These are phyloP conservation scores for Neodiprion lecontei DNA, from an alignment of 1,140 invertebrate species.

Conservation along the genomic window DNA sequence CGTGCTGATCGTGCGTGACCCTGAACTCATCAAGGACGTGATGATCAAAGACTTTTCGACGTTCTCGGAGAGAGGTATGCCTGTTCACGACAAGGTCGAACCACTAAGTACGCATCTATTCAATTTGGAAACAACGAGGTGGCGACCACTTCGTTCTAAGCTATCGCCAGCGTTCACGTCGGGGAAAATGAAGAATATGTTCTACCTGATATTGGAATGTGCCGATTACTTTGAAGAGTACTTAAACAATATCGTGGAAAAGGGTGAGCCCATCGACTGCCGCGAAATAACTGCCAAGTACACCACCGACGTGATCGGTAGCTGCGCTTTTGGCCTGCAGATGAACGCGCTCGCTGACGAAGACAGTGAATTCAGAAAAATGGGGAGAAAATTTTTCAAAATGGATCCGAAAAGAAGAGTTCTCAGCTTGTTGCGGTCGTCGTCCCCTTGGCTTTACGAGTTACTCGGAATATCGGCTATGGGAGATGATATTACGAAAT, in stretches of 20 bases:
- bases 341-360: slow-evolving; percentile 57
- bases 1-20: slow-evolving; percentile 35
- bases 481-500: slow-evolving; percentile 50
- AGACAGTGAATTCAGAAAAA: slow-evolving; percentile 54
- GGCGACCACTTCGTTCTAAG: slow-evolving; percentile 52
- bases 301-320: slow-evolving; percentile 57
- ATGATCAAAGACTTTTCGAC: slow-evolving; percentile 34
- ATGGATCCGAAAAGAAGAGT: slow-evolving; percentile 4
- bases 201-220: slow-evolving; percentile 45
- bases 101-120: slow-evolving; percentile 57
- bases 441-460: slow-evolving; percentile 35
- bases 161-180: slow-evolving; percentile 52
- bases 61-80: slow-evolving; percentile 39
- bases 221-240: slow-evolving; percentile 38
- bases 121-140: slow-evolving; percentile 39
- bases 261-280: slow-evolving; percentile 32
- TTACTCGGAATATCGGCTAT: slow-evolving; percentile 32
- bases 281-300: slow-evolving; percentile 52
- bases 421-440: neutral
- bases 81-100: slow-evolving; percentile 58
- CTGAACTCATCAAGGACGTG: slow-evolving; percentile 37
- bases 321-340: slow-evolving; percentile 58
- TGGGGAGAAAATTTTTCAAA: slow-evolving; percentile 42
- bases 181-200: slow-evolving; percentile 55
- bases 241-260: slow-evolving; percentile 29